These are phyloP conservation scores for Rhegmatorhina hoffmannsi DNA, from an alignment of 2,113 vertebrate genomes.

Conservation along the genomic window DNA sequence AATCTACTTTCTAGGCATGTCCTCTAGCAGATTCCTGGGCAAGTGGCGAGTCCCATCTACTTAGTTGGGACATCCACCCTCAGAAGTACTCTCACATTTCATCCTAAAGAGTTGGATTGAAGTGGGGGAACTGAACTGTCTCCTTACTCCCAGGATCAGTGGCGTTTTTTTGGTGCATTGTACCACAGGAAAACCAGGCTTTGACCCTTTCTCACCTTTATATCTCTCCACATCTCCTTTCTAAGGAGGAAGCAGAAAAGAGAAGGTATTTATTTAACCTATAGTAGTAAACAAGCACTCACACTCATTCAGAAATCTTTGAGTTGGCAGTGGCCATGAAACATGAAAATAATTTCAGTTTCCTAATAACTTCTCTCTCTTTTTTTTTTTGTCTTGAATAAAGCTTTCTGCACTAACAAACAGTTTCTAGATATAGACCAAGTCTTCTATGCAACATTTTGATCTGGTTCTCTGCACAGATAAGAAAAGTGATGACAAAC, in stretches of 20 bases:
- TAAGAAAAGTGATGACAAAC: neutral
- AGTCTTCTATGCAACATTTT: neutral
- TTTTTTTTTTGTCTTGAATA: neutral
- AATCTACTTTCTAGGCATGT: neutral
- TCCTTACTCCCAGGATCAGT: neutral
- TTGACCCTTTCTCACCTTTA: neutral
- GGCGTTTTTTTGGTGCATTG: neutral
- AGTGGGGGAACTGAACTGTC: neutral
- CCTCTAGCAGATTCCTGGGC: neutral
- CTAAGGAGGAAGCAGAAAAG: neutral
- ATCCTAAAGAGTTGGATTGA: neutral
- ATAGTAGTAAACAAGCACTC: neutral
- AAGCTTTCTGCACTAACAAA: neutral
- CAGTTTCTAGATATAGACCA: neutral
- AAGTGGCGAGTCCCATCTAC: neutral
- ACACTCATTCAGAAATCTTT: neutral
- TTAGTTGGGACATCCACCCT: neutral
- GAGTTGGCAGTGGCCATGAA: neutral
- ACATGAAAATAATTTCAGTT: neutral
- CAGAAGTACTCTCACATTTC: neutral
- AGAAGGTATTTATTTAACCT: neutral
- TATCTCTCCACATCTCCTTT: neutral
- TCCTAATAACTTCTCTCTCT: neutral
- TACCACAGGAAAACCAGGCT: neutral
- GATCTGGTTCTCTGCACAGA: neutral